Evolutionary conservation across 1,140 invertebrate species (phyloP), one percentile per base, ranked within the genome.

Genomic region (Sycophaga agraensis): DNA sequence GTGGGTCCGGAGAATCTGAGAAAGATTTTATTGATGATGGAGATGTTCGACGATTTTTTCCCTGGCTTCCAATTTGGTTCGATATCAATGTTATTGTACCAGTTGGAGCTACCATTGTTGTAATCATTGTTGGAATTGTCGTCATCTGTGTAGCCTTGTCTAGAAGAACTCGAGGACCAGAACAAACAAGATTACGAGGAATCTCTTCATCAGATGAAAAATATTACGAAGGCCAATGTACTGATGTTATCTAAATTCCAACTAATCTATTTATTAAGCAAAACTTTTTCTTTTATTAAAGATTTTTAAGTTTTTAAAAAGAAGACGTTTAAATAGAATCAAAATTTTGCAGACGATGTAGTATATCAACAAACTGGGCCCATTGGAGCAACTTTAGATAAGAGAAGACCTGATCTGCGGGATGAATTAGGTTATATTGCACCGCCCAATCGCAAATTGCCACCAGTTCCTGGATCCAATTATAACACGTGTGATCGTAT

Each of bases 401-500:
- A 94, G 79, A 87, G 91, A 63, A 84, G 89, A 28, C 90, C 89
- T 1, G 91, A 92, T 64, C 82, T 94, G 22, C 86, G 91, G 11
- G 92, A 94, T 74, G 92, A 96, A 78, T 84, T 95, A 6, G 93
- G 92, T 26, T 95, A 96, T 79, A 94, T 95, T 73, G 92, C 93
- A 0, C 93, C 92, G 26, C 93, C 93, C 34, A 96, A 95, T 76
- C 85, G 93, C 62, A 94, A 95, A 79, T 83, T 94, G 42, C 93
- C 92, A 8, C 92, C 92, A 11, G 92, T 96, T 2, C 93, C 92
- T 37, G 92, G 92, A 58, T 93, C 91, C 16, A 93, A 94, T 79
- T 94, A 94, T 81, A 94, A 93, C 77, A 95, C 93, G 24, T 94
- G 92, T 80, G 92, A 94, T 83, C 86, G 92, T 70, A 93, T 94